A percentile compares a stretch with the other conserved stretches of the same genome.
These are phyloP conservation scores for Poicephalus gulielmi DNA, from an alignment of 2,113 vertebrate genomes.

Conservation along the genomic window DNA sequence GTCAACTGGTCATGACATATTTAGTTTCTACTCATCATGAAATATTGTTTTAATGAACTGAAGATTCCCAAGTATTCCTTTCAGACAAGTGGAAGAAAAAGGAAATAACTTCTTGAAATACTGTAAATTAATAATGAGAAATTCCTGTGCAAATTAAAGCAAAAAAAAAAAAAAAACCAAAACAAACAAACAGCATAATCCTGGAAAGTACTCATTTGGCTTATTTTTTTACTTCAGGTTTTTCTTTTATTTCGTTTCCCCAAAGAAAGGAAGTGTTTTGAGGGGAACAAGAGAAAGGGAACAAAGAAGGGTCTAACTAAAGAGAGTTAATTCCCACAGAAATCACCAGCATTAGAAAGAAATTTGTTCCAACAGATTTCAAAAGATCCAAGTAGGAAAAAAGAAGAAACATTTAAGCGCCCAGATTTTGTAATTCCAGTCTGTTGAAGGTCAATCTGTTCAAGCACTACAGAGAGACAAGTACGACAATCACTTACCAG, in stretches of 20 bases:
- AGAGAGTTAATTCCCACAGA: background rate
- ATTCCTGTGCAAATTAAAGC: background rate
- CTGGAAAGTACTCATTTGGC: accelerated
- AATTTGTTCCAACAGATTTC: background rate
- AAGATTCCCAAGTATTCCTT: background rate
- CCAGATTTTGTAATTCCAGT: background rate
- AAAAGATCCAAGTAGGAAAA: background rate
- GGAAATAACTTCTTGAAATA: background rate
- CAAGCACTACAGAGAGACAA: background rate
- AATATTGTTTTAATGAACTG: background rate
- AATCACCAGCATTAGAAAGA: background rate
- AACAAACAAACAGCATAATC: background rate
- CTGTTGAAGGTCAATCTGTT: background rate
- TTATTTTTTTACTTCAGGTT: background rate
- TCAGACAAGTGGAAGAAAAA: background rate
- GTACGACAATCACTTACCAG: background rate
- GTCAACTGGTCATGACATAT: background rate
- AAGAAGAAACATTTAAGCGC: accelerated
- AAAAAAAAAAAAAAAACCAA: background rate
- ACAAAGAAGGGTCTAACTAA: background rate
- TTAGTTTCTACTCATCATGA: background rate
- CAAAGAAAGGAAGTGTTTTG: background rate
- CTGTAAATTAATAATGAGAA: background rate
- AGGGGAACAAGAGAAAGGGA: background rate
- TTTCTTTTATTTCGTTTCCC: background rate